Evolutionary conservation across 2,888 invertebrate species (phyloP), one percentile per base, ranked within the genome.

Genomic region (Diadromus collaris): DNA sequence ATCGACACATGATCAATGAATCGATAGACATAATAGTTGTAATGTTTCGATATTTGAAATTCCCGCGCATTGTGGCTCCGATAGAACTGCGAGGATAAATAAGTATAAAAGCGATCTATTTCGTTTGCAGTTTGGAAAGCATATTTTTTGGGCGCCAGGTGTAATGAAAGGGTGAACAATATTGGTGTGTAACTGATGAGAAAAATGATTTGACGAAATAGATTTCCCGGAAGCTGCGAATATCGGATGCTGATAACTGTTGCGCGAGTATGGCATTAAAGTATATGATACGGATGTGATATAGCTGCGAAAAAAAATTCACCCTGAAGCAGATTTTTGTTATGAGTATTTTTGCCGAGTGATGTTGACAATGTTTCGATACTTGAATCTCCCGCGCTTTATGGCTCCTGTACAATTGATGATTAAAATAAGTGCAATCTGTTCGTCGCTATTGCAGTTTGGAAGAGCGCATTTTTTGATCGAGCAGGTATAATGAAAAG

Each of bases 241-340:
- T 73, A 54, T 65, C 76, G 79, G 76, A 76, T 76, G 46, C 71
- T 63, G 56, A 41, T 61, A 79, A 58, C 63, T 56, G 21, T 54
- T 56, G 46, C 69, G 16, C 27, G n/a, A 48, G n/a, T 9, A 16
- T 6, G 9, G 27, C 9, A 9, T 51, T 38, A 34, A 56, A 21
- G 32, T 60, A 38, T 41, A 61, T 51, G 27, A 34, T 21, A 34
- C 71, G 71, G 38, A 27, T n/a, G n/a, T n/a, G n/a, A 51, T 38
- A 13, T 58, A 63, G 61, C 24, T 51, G 34, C 29, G 24, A 24
- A 19, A 9, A 13, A 21, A 21, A 51, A 29, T 4, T 27, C 56
- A 6, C 27, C 6, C 6, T n/a, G n/a, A 29, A 56, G 6, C 2
- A 56, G 6, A 56, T n/a, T n/a, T 27, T 29, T n/a, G 10, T 16